Evolutionary conservation across 2,113 vertebrate species (phyloP).

Genomic region (Gavia stellata): DNA sequence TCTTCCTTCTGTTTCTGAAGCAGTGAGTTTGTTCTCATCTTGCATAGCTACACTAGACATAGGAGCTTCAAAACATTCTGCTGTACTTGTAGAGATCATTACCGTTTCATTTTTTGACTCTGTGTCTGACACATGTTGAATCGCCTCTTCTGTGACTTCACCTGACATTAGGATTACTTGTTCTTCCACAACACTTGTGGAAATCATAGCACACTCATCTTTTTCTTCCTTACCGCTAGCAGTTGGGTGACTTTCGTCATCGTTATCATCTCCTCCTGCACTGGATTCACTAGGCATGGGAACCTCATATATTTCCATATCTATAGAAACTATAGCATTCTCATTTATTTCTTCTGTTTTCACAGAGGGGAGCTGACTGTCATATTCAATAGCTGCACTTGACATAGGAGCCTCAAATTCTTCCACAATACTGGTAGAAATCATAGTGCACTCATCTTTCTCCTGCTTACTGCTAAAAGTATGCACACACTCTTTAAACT

Average conservation of each 20-base stretch:
- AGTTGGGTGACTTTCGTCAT: background rate
- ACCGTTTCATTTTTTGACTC: slow-evolving; percentile 56
- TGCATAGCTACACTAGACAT: slow-evolving; percentile 57
- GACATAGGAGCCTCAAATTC: slow-evolving; percentile 72
- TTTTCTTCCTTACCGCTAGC: slow-evolving; percentile 71
- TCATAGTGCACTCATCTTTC: slow-evolving; percentile 74
- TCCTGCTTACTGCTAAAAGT: slow-evolving; percentile 22
- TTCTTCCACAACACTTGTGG: slow-evolving; percentile 72
- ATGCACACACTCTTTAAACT: slow-evolving; percentile 24
- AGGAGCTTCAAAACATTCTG: slow-evolving; percentile 66
- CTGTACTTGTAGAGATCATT: slow-evolving; percentile 73
- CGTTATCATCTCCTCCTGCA: background rate
- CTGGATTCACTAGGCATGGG: slow-evolving; percentile 69
- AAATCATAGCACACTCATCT: slow-evolving; percentile 76
- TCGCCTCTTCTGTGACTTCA: background rate
- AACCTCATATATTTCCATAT: slow-evolving; percentile 42
- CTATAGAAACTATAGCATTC: background rate
- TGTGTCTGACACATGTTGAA: background rate
- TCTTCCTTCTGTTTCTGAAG: slow-evolving; percentile 31
- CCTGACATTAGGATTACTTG: slow-evolving; percentile 50
- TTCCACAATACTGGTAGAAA: slow-evolving; percentile 73
- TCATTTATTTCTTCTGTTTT: slow-evolving; percentile 4
- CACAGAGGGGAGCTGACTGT: background rate
- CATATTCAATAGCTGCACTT: slow-evolving; percentile 32
- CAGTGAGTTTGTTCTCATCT: background rate